These are phyloP conservation scores for Alloplasta piceator DNA, from an alignment of 2,888 invertebrate genomes.

Conservation along the genomic window DNA sequence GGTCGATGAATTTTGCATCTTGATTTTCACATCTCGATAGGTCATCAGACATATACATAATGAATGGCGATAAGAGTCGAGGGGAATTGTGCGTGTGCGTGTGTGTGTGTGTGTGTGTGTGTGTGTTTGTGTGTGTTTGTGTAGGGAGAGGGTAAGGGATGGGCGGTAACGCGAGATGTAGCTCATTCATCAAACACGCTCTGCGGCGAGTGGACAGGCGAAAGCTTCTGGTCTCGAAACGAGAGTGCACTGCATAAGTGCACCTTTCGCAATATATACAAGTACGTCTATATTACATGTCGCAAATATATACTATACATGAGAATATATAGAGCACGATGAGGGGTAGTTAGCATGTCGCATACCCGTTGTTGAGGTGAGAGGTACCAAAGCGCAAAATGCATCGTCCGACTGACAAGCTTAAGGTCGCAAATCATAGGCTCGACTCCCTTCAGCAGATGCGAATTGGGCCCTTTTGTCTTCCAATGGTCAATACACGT, in stretches of 20 bases:
- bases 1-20: slow-evolving; percentile 23
- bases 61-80: not conserved
- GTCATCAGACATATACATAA: not conserved
- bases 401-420: no score
- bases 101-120: not conserved
- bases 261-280: slow-evolving; percentile 10
- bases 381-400: slow-evolving; percentile 11
- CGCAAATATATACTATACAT: slow-evolving; percentile 4
- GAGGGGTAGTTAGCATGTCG: slow-evolving; percentile 65
- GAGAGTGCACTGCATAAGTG: slow-evolving; percentile 41
- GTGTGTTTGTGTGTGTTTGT: not conserved
- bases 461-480: no score
- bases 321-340: slow-evolving; percentile 35
- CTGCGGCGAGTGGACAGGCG: slow-evolving; percentile 24
- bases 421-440: no score
- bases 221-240: slow-evolving; percentile 42
- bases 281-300: slow-evolving; percentile 12
- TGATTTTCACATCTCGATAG: not conserved
- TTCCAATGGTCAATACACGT: no score
- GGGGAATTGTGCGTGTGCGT: not conserved
- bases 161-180: slow-evolving; percentile 27
- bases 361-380: slow-evolving; percentile 34
- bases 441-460: no score
- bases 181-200: slow-evolving; percentile 56
- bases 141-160: no score